Percentiles rank a stretch among this genome's conserved stretches.
Conservation (phyloP, 2,797 vertebrate species). For the Morelia viridis region DNA sequence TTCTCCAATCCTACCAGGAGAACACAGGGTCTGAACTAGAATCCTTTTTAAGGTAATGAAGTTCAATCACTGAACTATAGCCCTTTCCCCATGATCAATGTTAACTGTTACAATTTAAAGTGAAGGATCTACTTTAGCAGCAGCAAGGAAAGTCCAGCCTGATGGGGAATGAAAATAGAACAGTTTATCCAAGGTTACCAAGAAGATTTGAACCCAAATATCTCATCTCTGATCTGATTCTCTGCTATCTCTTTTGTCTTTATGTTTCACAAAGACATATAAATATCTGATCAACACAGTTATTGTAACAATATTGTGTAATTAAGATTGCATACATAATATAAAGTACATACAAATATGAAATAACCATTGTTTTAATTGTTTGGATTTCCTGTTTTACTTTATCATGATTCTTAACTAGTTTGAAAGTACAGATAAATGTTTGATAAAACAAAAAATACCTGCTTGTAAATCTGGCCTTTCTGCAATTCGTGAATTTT, state of each 20-base stretch:
- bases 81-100: neutral
- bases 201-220: neutral
- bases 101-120: neutral
- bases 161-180: neutral
- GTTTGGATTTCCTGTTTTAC: neutral
- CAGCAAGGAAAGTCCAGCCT: neutral
- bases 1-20: neutral
- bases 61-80: neutral
- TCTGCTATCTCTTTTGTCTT: neutral
- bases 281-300: neutral
- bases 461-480: slow-evolving; percentile 98
- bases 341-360: neutral
- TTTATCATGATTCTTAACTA: neutral
- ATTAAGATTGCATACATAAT: neutral
- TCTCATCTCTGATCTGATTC: neutral
- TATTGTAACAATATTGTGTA: neutral
- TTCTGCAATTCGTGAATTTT: slow-evolving; percentile 94
- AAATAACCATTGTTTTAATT: neutral
- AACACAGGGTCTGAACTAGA: neutral
- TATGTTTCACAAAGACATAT: neutral
- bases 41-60: neutral
- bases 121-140: neutral
- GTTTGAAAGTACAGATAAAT: neutral
- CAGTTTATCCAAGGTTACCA: neutral
- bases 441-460: slow-evolving; percentile 54